Evolutionary conservation across 2,888 invertebrate species (phyloP).

Genomic region (Ennomos quercinarius): DNA sequence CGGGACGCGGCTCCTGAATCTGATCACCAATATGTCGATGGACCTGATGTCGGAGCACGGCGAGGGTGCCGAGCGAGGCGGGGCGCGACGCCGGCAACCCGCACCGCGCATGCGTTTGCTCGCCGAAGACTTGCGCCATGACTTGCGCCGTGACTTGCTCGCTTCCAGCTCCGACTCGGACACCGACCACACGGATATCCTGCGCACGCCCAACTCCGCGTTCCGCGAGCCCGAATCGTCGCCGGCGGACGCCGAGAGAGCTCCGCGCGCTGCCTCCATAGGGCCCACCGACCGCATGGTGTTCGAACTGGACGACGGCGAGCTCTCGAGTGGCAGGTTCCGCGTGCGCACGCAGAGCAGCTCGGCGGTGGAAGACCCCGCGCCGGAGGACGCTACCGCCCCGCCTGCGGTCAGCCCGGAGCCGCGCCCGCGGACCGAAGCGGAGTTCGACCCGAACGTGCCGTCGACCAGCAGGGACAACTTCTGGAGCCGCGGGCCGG

Average conservation of each 20-base stretch:
- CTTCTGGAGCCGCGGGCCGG: constrained; percentile 59
- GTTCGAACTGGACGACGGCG: constrained; percentile 33
- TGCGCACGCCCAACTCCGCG: constrained; percentile 71
- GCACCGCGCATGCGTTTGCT: constrained; percentile 57
- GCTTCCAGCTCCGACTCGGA: constrained; percentile 77
- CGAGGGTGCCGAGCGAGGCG: constrained; percentile 52
- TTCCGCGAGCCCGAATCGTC: constrained; percentile 58
- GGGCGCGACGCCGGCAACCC: constrained; percentile 28
- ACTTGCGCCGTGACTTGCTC: constrained; percentile 59
- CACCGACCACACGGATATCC: constrained; percentile 73
- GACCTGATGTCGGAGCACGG: constrained; percentile 65
- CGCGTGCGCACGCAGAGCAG: constrained; percentile 67
- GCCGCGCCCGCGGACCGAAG: constrained; percentile 11
- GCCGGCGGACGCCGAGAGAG: constrained; percentile 32
- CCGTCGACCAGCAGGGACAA: constrained; percentile 73
- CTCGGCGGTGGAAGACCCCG: constrained; percentile 25
- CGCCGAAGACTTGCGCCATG: constrained; percentile 56
- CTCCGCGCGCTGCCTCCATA: constrained; percentile 21
- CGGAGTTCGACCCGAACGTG: constrained; percentile 40
- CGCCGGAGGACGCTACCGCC: neutral
- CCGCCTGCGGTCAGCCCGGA: constrained; percentile 9
- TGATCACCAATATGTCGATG: constrained; percentile 78
- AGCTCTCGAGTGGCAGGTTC: constrained; percentile 63
- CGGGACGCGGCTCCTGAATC: constrained; percentile 74
- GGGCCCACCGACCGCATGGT: constrained; percentile 33